Percentiles rank a stretch among this genome's conserved stretches.
Evolutionary conservation across 2,113 vertebrate genomes (phyloP).

Genomic region (Ailurus styani): DNA sequence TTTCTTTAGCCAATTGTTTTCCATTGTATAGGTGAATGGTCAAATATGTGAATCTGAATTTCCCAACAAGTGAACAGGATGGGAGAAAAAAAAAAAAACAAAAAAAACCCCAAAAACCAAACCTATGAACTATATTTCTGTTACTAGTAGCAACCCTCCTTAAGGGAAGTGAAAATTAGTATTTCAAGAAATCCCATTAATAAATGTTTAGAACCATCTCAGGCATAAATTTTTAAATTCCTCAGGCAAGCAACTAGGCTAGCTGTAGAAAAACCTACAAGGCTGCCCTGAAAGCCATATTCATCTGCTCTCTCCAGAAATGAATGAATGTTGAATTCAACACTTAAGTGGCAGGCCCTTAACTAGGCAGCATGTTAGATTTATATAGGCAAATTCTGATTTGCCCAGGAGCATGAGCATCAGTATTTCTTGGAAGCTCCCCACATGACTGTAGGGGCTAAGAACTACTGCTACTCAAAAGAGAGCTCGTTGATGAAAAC

Average conservation of each 20-base stretch:
- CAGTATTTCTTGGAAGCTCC: neutral
- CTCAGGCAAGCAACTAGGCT: neutral
- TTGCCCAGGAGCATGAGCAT: neutral
- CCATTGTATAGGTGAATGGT: neutral
- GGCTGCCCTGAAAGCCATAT: neutral
- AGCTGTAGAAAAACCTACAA: neutral
- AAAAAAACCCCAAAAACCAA: too few relatives aligned
- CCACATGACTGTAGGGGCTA: neutral
- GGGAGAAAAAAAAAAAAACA: neutral
- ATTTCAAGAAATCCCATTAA: conserved; percentile 5
- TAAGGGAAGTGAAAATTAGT: neutral
- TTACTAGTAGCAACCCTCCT: neutral
- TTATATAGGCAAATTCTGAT: neutral
- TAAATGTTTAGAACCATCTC: neutral
- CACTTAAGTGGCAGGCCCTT: neutral
- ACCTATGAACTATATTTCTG: neutral
- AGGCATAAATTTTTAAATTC: conserved; percentile 20
- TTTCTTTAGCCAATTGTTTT: neutral
- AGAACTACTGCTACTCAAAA: neutral
- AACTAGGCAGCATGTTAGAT: neutral
- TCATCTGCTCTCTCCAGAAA: neutral
- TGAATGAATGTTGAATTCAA: neutral
- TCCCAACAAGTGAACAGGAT: neutral
- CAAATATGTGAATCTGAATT: neutral
- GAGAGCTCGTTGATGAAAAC: neutral